A percentile compares a stretch with the other conserved stretches of the same genome.
Evolutionary conservation across 2,797 vertebrate species (phyloP).

Genomic region (Pangasius larnaudii): DNA sequence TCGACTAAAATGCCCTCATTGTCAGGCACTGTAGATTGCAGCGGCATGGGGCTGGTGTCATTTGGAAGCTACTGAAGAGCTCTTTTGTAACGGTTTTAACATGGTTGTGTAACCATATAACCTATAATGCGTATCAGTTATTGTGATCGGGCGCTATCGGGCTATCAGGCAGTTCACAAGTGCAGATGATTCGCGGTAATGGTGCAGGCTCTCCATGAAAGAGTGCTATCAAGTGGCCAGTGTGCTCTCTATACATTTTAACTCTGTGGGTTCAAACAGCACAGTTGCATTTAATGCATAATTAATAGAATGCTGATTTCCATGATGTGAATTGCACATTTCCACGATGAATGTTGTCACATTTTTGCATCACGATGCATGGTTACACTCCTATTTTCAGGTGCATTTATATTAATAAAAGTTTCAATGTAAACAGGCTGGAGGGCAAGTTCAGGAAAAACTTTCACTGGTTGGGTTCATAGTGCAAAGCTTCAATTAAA

Average conservation of each 20-base stretch:
- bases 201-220: not conserved
- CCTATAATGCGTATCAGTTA: not conserved
- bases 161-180: not conserved
- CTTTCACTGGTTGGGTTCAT: constrained; percentile 26
- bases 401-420: constrained; percentile 32
- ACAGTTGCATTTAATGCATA: not conserved
- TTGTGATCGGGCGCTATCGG: not conserved
- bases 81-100: not conserved
- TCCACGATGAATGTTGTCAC: not conserved
- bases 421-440: not conserved
- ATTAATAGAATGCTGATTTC: not conserved
- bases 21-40: not conserved
- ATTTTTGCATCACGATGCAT: not conserved
- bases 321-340: not conserved
- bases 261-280: not conserved
- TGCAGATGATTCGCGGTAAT: not conserved
- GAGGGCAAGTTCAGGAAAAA: not conserved
- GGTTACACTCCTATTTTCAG: constrained; percentile 62
- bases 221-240: not conserved
- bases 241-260: not conserved
- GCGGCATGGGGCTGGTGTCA: not conserved
- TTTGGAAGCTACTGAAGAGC: not conserved
- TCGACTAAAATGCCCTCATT: not conserved
- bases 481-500: constrained; percentile 1
- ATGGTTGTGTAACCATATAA: not conserved